Evolutionary conservation across 2,797 vertebrate genomes (phyloP).

Genomic region (Melanotaenia boesemani): DNA sequence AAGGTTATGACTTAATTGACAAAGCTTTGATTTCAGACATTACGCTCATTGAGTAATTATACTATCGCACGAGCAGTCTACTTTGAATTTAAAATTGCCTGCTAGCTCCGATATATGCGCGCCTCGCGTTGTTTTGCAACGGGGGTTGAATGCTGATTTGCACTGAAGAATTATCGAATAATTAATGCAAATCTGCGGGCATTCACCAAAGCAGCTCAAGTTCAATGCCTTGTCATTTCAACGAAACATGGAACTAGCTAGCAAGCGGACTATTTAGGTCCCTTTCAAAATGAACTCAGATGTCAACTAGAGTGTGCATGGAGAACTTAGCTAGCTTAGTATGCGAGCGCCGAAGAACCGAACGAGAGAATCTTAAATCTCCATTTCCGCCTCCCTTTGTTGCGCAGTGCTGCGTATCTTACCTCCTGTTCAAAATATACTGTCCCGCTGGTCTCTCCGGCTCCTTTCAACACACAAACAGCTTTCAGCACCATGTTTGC

Average conservation of each 20-base stretch:
- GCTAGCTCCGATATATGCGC: fast-evolving
- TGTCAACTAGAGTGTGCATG: background rate
- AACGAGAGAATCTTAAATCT: background rate
- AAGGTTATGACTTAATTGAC: slow-evolving; percentile 33
- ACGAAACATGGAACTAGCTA: background rate
- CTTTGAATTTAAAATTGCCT: background rate
- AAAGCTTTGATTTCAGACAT: background rate
- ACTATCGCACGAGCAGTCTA: background rate
- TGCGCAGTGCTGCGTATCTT: background rate
- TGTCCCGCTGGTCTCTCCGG: slow-evolving; percentile 73
- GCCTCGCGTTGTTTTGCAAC: background rate
- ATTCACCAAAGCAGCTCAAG: background rate
- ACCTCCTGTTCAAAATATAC: slow-evolving; percentile 85
- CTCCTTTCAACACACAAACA: slow-evolving; percentile 84
- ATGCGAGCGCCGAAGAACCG: background rate
- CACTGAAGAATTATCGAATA: background rate
- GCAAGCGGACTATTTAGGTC: background rate
- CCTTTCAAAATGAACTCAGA: background rate
- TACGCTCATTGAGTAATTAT: fast-evolving
- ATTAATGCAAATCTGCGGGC: background rate
- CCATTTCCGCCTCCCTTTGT: background rate
- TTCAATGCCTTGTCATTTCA: background rate
- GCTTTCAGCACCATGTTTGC: slow-evolving; percentile 78
- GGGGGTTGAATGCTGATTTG: background rate
- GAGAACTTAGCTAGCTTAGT: slow-evolving; percentile 50